Evolutionary conservation across 2,113 vertebrate species (phyloP).

Genomic region (Pseudorectes ferrugineus): DNA sequence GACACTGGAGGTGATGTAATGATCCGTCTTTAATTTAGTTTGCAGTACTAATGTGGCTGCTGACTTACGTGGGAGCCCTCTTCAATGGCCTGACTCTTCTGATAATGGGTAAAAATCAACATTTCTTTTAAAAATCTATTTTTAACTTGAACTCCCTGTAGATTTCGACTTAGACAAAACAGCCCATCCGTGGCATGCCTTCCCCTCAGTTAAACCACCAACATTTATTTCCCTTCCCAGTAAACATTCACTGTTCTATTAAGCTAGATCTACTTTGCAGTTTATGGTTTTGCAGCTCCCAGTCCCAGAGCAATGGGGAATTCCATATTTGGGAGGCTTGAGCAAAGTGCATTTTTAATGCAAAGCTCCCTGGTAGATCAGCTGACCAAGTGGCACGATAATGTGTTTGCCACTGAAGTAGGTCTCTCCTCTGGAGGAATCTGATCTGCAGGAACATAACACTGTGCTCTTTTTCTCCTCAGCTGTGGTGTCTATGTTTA

Average conservation of each 20-base stretch:
- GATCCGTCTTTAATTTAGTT: slow-evolving; percentile 78
- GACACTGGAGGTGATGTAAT: not conserved
- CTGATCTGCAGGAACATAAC: slow-evolving; percentile 35
- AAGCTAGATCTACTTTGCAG: not conserved
- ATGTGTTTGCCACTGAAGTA: not conserved
- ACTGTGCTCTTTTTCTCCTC: slow-evolving; percentile 35
- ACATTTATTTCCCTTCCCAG: not conserved
- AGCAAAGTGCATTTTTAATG: not conserved
- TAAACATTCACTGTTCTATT: not conserved
- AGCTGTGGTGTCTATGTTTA: slow-evolving; percentile 98
- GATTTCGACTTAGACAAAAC: not conserved
- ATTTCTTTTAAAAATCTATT: not conserved
- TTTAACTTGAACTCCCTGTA: not conserved
- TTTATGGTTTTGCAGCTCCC: not conserved
- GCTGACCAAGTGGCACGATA: not conserved
- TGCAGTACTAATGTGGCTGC: slow-evolving; percentile 98
- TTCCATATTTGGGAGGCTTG: not conserved
- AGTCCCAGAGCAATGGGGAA: not conserved
- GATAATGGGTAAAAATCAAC: slow-evolving; percentile 87
- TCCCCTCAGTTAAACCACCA: not conserved
- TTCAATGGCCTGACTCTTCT: slow-evolving; percentile 98
- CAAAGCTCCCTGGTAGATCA: slow-evolving; percentile 16
- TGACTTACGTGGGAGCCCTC: slow-evolving; percentile 96
- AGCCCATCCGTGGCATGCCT: not conserved
- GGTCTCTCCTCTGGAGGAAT: slow-evolving; percentile 18